These are phyloP conservation scores for Corythornis cristatus DNA, from an alignment of 2,113 vertebrate species.

Conservation along the genomic window DNA sequence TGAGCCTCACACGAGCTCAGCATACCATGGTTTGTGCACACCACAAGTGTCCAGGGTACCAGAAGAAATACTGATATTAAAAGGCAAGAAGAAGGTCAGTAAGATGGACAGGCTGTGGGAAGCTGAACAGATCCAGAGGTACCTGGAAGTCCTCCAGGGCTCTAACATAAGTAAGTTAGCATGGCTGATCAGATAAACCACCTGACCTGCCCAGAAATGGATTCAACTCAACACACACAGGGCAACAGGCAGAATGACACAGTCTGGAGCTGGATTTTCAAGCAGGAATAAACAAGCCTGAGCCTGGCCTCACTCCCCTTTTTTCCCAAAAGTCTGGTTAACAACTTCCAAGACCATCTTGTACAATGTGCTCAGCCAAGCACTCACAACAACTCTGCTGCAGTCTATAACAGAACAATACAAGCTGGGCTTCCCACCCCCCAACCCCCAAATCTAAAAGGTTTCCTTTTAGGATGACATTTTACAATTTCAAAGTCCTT, in stretches of 20 bases:
- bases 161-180: not conserved
- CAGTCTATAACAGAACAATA: not conserved
- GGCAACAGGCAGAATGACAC: not conserved
- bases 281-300: not conserved
- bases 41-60: accelerated
- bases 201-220: not conserved
- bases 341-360: not conserved
- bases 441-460: not conserved
- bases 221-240: not conserved
- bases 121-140: not conserved
- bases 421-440: too few relatives aligned
- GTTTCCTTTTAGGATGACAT: not conserved
- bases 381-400: too few relatives aligned
- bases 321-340: not conserved
- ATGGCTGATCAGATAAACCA: not conserved
- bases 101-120: accelerated
- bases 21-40: not conserved
- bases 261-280: not conserved
- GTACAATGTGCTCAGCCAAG: not conserved
- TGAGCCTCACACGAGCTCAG: not conserved
- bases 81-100: accelerated
- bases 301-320: not conserved
- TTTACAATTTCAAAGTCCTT: not conserved
- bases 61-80: not conserved
- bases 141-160: not conserved